Conservation (phyloP, 2,113 vertebrate species). For the Acinonyx jubatus region DNA sequence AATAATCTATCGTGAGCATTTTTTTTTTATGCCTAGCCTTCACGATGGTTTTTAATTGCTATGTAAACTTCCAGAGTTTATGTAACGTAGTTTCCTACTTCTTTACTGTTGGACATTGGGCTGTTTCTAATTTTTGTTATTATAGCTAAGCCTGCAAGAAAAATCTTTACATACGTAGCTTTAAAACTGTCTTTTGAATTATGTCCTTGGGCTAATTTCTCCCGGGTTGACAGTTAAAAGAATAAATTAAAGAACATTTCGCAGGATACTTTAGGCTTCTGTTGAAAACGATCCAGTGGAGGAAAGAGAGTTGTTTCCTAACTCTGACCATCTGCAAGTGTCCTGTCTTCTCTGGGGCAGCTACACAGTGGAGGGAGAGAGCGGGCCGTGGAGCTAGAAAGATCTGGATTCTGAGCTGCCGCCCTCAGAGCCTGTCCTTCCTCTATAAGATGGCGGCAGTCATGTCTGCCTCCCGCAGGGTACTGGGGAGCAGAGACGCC, state of each 20-base stretch:
- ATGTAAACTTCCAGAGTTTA: neutral
- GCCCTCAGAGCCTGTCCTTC: neutral
- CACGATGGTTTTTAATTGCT: neutral
- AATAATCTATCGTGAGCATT: neutral
- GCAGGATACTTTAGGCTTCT: no score
- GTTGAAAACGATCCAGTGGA: neutral
- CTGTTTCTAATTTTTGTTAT: neutral
- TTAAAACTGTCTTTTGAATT: neutral
- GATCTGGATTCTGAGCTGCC: fast-evolving
- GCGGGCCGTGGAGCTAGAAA: neutral
- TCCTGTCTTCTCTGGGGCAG: neutral
- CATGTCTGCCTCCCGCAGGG: fast-evolving
- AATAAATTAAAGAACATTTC: neutral
- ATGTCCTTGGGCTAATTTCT: neutral
- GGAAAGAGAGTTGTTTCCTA: neutral
- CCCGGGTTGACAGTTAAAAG: neutral
- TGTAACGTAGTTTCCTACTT: neutral
- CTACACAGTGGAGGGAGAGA: fast-evolving
- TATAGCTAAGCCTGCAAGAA: neutral
- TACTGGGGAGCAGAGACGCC: neutral
- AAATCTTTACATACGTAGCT: neutral
- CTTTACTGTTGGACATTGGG: neutral
- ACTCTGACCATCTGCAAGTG: neutral
- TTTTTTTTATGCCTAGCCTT: neutral
- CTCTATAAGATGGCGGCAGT: neutral